These are phyloP conservation scores for Pseudonaja textilis DNA, from an alignment of 2,113 vertebrate species.

Conservation along the genomic window DNA sequence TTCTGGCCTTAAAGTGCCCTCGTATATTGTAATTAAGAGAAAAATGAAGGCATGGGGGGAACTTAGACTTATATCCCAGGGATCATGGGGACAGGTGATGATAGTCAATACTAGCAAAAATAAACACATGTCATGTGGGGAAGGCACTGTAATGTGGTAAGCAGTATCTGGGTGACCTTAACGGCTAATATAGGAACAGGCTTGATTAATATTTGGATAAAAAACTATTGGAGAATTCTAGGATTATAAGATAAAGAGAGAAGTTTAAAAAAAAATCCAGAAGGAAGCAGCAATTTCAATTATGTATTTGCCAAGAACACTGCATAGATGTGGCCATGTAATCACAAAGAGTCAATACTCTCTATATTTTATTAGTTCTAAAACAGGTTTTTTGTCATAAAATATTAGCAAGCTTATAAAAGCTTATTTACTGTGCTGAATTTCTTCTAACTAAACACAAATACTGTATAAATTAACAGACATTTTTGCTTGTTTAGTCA, in stretches of 20 bases:
- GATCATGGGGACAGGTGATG: neutral
- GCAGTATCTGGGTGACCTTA: neutral
- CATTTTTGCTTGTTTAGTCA: conserved; percentile 31
- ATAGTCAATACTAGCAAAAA: neutral
- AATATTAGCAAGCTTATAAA: conserved; percentile 28
- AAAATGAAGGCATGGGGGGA: neutral
- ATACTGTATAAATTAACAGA: conserved; percentile 5
- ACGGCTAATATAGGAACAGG: neutral
- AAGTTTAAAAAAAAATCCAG: neutral
- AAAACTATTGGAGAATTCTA: neutral
- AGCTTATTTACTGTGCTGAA: neutral
- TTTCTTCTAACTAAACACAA: conserved; percentile 1
- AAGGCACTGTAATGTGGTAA: neutral
- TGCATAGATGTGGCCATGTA: neutral
- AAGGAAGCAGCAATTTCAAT: neutral
- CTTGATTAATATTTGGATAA: neutral
- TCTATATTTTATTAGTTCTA: neutral
- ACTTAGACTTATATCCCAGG: neutral
- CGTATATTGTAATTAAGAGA: neutral
- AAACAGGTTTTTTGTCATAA: conserved; percentile 23
- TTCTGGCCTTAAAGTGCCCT: neutral
- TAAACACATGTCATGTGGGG: neutral
- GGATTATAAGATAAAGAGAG: neutral
- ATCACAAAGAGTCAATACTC: neutral
- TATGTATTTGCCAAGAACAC: neutral